Base-by-base conservation (phyloP, 1,140 invertebrate species). In the Wiebesia pumilae region DNA sequence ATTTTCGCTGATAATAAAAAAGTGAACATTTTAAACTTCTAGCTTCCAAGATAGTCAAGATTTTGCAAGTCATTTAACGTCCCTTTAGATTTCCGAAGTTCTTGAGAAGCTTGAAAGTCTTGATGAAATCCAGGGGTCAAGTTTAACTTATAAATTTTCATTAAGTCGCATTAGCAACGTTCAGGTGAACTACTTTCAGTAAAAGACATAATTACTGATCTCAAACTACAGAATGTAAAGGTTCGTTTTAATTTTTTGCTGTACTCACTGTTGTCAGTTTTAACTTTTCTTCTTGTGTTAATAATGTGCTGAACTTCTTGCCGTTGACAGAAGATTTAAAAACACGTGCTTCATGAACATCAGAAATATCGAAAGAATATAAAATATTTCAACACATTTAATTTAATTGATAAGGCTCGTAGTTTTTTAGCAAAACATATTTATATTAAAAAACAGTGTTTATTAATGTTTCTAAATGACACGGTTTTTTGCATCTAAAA, bases 41-140 rank as follows among this genome's bases (percentile, higher is more conserved):
- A 3, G 21, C 1, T 75, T 43, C 27, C 38, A 16, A 54, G 81
- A 6, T 35, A 83, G 16, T 51, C 33, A 47, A 73, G 33, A 73
- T 38, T 83, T 83, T 73, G 71, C 40, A 38, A 51, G 81, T 58
- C 43, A 75, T 62, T 82, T 83, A 19, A 24, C 62, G 47, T 83
- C 43, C 71, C 30, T 83, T 83, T 73, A 35, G 6, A 40, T 81
- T 40, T 54, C 54, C 38, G 16, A 51, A 71, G 81, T 58, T 54
- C 33, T 21, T 51, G 35, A 33, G 27, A 51, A 51, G n/a, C 21
- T 82, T 21, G 30, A 71, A 82, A 82, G 67, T 40, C 51, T 71
- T 71, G 81, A 24, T 38, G n/a, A 51, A 71, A 35, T 69, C 14
- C 21, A 19, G n/a, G 65, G 54, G 30, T 54, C 47, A 3, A 71